Evolutionary conservation across 1,140 invertebrate species (phyloP).

Genomic region (Lucilia sericata): DNA sequence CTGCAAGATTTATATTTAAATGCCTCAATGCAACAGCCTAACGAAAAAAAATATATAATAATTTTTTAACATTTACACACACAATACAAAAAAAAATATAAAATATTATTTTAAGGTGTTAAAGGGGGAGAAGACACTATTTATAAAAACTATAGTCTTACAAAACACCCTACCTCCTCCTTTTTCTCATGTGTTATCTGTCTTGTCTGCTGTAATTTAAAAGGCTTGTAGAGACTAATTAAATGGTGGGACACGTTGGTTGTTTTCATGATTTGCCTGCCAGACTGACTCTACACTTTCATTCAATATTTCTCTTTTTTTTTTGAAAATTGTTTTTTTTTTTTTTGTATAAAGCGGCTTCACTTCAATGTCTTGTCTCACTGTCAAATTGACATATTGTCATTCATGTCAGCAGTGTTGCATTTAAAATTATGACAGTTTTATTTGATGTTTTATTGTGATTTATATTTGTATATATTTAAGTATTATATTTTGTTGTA

Average conservation of each 20-base stretch:
- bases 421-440: slow-evolving; percentile 49
- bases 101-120: slow-evolving; percentile 2
- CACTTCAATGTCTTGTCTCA: slow-evolving; percentile 32
- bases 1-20: neutral
- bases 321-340: neutral
- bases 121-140: slow-evolving; percentile 45
- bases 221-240: neutral
- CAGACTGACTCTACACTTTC: neutral
- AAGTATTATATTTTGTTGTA: neutral
- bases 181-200: too few species aligned
- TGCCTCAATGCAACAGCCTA: neutral
- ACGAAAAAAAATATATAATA: neutral
- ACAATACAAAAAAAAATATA: slow-evolving; percentile 36
- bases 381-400: slow-evolving; percentile 48
- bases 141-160: slow-evolving; percentile 48
- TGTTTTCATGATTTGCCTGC: neutral
- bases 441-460: slow-evolving; percentile 48
- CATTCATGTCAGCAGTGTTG: slow-evolving; percentile 43
- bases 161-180: neutral
- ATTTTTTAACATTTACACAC: neutral
- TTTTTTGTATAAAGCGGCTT: neutral
- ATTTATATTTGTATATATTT: slow-evolving; percentile 34
- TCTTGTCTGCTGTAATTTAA: neutral
- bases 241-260: neutral
- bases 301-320: too few species aligned